Evolutionary conservation across 2,888 invertebrate species (phyloP), one percentile per base, ranked within the genome.

Genomic region (Mythimna impura): DNA sequence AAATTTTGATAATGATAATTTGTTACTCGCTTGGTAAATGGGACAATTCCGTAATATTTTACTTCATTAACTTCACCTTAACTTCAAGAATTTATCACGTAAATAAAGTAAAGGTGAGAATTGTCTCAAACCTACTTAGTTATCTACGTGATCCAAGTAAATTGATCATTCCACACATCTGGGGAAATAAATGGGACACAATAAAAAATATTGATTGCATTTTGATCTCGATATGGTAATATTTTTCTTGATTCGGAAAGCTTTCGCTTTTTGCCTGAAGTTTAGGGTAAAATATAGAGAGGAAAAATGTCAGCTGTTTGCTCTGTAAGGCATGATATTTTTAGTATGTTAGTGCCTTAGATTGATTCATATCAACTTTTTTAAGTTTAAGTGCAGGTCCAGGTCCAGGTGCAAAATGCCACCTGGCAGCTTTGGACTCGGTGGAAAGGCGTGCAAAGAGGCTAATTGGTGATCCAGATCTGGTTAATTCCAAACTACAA

Each of bases 81-180:
- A 84, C 63, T 2, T 10, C 30, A 80, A 76, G 85, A 84, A 84
- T 84, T 75, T 80, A 76, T 73, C 34, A 80, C 43, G 70, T 57
- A 62, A 74, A 74, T 76, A 76, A 85, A 84, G 68, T 81, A 73
- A 78, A 81, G 78, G 75, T 77, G 78, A 73, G 78, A 85, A 82
- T 76, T 73, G 66, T 82, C 71, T 70, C 78, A 69, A 70, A 76
- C 78, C 70, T 73, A 74, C 74, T 80, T 55, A 30, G 43, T 58
- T 69, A 20, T 58, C 54, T 73, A 78, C 58, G 75, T 76, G 85
- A 74, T 78, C 73, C n/a, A 69, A 73, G 74, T 84, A 73, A 84
- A 84, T 75, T 74, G 72, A 50, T 58, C 50, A 20, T 76, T 76
- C 34, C 50, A 73, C 66, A 58, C 66, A 50, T 25, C 54, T 61